Conservation (phyloP, 2,113 vertebrate genomes). For the Phocoena sinus region DNA sequence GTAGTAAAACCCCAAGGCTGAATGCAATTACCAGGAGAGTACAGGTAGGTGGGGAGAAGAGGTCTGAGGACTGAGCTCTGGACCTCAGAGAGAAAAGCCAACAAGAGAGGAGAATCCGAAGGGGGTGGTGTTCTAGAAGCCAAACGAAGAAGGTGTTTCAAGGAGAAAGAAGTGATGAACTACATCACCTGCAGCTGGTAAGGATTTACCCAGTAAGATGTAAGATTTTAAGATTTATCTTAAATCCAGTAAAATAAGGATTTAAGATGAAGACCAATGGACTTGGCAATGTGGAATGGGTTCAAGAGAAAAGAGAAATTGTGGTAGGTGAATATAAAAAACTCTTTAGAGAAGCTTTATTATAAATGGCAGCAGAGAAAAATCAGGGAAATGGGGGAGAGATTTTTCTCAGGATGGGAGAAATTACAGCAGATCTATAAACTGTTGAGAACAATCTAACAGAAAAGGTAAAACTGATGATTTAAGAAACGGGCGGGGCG, state of each 20-base stretch:
- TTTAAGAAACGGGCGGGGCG: background rate
- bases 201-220: too few species aligned
- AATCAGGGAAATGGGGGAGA: background rate
- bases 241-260: background rate
- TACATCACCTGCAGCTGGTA: background rate
- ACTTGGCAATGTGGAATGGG: background rate
- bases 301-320: background rate
- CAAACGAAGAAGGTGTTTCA: background rate
- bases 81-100: background rate
- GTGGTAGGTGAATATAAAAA: background rate
- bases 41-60: background rate
- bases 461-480: background rate
- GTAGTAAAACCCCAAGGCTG: background rate
- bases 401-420: background rate
- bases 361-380: background rate
- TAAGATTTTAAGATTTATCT: too few species aligned
- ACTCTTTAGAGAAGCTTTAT: background rate
- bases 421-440: background rate
- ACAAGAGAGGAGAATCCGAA: background rate
- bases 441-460: background rate
- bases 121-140: background rate
- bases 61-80: background rate
- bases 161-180: background rate
- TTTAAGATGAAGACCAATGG: background rate
- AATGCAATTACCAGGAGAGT: rapidly evolving